These are phyloP conservation scores for Mongoloraphidia duomilia DNA, from an alignment of 2,888 invertebrate genomes.

Conservation along the genomic window DNA sequence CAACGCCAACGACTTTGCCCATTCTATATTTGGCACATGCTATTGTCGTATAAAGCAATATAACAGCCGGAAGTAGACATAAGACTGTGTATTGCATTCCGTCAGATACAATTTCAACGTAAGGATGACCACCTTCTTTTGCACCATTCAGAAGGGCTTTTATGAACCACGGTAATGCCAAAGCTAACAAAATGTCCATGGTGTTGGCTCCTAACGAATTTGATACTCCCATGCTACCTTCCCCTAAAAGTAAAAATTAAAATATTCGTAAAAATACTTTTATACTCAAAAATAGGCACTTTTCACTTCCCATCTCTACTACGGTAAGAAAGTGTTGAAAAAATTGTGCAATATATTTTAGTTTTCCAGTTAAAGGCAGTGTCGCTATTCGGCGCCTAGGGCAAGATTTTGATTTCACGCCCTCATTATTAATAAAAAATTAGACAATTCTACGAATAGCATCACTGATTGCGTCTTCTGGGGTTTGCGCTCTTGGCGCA, in stretches of 20 bases:
- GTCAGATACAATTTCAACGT: constrained; percentile 56
- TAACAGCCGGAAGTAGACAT: constrained; percentile 59
- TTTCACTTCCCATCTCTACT: too few relatives aligned
- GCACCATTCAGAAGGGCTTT: constrained; percentile 43
- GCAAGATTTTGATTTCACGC: too few relatives aligned
- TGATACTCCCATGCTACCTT: constrained; percentile 75
- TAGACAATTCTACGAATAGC: too few relatives aligned
- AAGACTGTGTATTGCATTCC: constrained; percentile 72
- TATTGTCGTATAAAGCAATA: constrained; percentile 51
- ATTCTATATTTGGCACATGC: constrained; percentile 55
- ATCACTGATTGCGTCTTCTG: too few relatives aligned
- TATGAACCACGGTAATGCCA: constrained; percentile 76
- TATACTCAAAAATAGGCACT: too few relatives aligned
- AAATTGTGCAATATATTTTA: too few relatives aligned
- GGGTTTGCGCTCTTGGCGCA: too few relatives aligned
- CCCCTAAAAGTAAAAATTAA: constrained; percentile 36
- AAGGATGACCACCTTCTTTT: constrained; percentile 22
- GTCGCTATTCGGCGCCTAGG: too few relatives aligned
- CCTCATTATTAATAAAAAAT: too few relatives aligned
- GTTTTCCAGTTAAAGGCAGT: neutral
- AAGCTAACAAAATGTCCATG: constrained; percentile 65
- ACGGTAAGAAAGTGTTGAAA: too few relatives aligned
- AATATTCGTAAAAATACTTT: neutral
- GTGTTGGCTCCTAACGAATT: constrained; percentile 79
- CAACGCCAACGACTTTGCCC: constrained; percentile 50